Base-by-base conservation (phyloP, 2,888 invertebrate species). In the Lamellibrachia columna region DNA sequence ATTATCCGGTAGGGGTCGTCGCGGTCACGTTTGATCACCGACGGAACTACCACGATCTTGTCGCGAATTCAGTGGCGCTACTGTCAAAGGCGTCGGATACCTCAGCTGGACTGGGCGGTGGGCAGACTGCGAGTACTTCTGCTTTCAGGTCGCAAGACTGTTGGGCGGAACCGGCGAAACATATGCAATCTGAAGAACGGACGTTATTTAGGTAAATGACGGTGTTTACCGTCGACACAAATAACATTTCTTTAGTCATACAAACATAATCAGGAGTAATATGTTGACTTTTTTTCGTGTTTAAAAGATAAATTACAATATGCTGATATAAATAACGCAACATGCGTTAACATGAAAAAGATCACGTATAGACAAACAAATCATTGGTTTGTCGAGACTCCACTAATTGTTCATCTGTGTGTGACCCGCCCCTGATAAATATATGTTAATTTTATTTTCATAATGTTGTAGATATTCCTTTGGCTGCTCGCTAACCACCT, bases 1-100 rank as follows among this genome's bases (percentile, higher is more conserved):
- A 93, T 40, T 95, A 94, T 93, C 95, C 96, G 0, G 93, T 94
- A 75, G 96, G 96, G 2, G 92, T 94, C 28, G 92, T 94, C 22
- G 93, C 93, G 3, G 90, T 94, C 53, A 90, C 60, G 28, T 52
- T 94, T 52, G 93, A 93, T 52, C 60, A 91, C 60, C 28, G 60
- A 3, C 40, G 52, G 7, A 55, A 93, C 58, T 60, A 58, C 8
- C 52, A 91, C 53, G 90, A 90, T 28, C 58, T 94, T 3, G 52
- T 93, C 6, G 53, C 91, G 0, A 93, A 93, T 90, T 58, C 93
- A 11, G 91, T 92, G 92, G 11, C 75, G 15, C 90, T 94, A 2
- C 52, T 93, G 22, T 91, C 93, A 15, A 90, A 90, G 15, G 92
- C 92, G 7, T 91, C 92, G 22, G 90, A 92, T 55, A 91, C 53